Percentiles rank a stretch among this genome's conserved stretches.
Conservation (phyloP, 2,113 vertebrate genomes). For the Climacteris rufus region DNA sequence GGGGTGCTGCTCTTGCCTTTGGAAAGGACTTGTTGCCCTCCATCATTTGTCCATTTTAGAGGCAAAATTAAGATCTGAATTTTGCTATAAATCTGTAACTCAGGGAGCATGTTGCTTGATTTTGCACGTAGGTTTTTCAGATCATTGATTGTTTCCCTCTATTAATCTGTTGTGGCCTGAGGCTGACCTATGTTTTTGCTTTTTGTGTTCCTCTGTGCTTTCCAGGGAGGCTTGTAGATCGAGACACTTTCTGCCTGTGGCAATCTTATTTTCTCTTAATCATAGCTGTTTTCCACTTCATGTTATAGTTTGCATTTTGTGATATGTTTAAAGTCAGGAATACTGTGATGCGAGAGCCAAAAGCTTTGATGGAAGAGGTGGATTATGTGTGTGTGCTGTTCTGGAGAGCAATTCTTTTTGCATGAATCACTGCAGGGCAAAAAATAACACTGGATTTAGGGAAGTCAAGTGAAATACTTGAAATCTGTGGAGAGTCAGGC, state of each 20-base stretch:
- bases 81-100: conserved; percentile 34
- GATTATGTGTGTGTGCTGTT: neutral
- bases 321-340: neutral
- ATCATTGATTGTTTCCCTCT: conserved; percentile 41
- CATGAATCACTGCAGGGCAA: neutral
- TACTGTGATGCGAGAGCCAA: neutral
- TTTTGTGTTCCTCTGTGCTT: neutral
- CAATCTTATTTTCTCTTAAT: neutral
- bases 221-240: neutral
- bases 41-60: conserved; percentile 29
- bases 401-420: neutral
- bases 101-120: neutral
- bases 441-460: neutral
- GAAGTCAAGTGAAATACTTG: neutral
- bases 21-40: conserved; percentile 18
- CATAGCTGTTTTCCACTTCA: neutral
- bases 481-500: neutral
- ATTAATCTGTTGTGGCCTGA: neutral
- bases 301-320: neutral
- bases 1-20: neutral
- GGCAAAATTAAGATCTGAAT: conserved; percentile 1
- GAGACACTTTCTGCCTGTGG: neutral
- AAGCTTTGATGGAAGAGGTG: neutral
- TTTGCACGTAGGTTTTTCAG: conserved; percentile 34
- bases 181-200: conserved; percentile 29